Percentiles rank a stretch among this genome's conserved stretches.
These are phyloP conservation scores for Lepus europaeus DNA, from an alignment of 2,113 vertebrate genomes.

Conservation along the genomic window DNA sequence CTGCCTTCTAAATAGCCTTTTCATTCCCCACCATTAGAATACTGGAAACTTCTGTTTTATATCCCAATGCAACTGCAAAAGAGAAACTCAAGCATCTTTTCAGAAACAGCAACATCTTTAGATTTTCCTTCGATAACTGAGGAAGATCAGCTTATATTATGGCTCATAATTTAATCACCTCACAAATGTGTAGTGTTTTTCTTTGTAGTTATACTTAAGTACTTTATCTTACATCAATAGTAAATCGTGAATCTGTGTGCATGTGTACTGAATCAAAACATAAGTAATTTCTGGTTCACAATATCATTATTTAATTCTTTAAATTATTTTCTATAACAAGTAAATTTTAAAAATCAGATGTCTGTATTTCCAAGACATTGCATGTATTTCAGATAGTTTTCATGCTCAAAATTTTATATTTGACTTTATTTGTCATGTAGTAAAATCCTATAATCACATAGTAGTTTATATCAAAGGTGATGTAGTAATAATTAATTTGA, in stretches of 20 bases:
- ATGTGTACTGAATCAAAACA: not conserved
- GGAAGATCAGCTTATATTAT: not conserved
- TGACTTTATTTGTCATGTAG: not conserved
- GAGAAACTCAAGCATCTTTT: not conserved
- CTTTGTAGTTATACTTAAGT: not conserved
- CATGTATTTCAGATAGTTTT: not conserved
- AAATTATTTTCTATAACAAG: not conserved
- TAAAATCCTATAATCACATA: not conserved
- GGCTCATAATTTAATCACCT: not conserved
- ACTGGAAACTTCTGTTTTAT: not conserved
- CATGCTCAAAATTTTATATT: not conserved
- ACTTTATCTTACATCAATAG: not conserved
- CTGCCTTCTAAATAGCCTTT: not conserved
- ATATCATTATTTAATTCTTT: constrained; percentile 7
- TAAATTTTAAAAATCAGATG: not conserved
- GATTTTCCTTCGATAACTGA: not conserved
- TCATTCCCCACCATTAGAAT: not conserved
- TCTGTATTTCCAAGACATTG: not conserved
- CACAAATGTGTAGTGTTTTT: not conserved
- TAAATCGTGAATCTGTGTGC: not conserved
- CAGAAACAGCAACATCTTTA: not conserved
- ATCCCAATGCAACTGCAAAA: not conserved
- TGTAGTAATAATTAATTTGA: not conserved
- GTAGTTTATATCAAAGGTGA: not conserved
- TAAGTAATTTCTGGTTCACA: not conserved